Base-by-base conservation (phyloP, 2,113 vertebrate genomes). In the Lanius collurio region DNA sequence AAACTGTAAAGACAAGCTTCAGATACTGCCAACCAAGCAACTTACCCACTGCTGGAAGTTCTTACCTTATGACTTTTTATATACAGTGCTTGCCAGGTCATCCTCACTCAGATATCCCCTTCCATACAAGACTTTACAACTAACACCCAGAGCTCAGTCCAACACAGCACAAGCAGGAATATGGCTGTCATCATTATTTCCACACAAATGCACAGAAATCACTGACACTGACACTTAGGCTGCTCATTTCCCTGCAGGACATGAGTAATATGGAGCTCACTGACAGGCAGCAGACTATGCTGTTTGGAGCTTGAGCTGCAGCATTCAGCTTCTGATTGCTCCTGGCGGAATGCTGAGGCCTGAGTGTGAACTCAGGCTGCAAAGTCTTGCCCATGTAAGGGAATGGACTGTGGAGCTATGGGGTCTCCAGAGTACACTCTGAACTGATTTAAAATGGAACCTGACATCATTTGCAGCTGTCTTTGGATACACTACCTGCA, bases 401-500 rank as follows among this genome's bases (percentile, higher is more conserved):
- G 55, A 77, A 76, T 0, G 6, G 44, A 50, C 30, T 62, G 19
- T 59, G 87, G 55, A 74, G 60, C 31, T 65, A 24, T 12, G 37
- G 23, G 22, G 33, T 53, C 47, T 75, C 59, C 37, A 44, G 57
- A 8, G 26, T 53, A 47, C 79, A 53, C 23, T 53, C 30, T 75
- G 21, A 92, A 73, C 2, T 1, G 5, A 80, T 74, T 84, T 82
- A 28, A 64, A 89, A 64, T 16, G 30, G 35, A 73, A 67, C 88
- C 21, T 52, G 35, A 69, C n/a, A 14, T 35, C 15, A 83, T 55
- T 78, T 88, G 44, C 82, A 86, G 63, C 63, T 82, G 56, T 33
- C 74, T 87, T 60, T 62, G 46, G 56, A 52, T 37, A 81, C 35
- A 50, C 28, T 97, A 99, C 98, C 98, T 99, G 98, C 98, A 99